Conservation (phyloP, 2,797 vertebrate genomes). For the Miopithecus talapoin region DNA sequence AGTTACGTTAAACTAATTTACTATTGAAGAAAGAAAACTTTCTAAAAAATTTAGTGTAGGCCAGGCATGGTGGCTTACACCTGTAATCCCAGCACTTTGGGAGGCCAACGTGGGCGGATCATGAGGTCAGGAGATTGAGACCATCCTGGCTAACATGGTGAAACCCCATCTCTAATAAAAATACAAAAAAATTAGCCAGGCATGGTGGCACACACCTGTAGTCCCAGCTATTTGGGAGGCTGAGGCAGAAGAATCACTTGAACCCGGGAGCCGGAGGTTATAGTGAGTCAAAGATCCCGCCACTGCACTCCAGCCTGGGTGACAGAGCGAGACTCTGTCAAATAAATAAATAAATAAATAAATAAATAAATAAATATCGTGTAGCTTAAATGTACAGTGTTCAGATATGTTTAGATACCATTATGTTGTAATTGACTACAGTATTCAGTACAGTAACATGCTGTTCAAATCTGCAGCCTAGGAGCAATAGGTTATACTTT, state of each 20-base stretch:
- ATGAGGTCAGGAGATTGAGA: background rate
- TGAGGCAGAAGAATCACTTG: background rate
- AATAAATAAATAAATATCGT: background rate
- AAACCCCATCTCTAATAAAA: background rate
- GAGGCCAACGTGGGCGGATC: fast-evolving
- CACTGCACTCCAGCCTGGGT: background rate
- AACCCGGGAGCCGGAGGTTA: background rate
- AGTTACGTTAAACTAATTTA: background rate
- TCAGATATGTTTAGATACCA: background rate
- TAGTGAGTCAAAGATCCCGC: background rate
- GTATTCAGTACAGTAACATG: background rate
- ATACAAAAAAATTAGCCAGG: background rate
- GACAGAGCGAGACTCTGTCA: background rate
- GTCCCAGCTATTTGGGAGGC: background rate
- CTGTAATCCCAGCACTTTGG: background rate
- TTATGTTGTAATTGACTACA: background rate
- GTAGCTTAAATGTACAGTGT: background rate
- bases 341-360: background rate
- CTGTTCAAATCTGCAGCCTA: background rate
- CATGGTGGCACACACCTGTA: background rate
- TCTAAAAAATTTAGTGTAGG: too few relatives aligned
- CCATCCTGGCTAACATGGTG: background rate
- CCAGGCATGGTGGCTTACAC: fast-evolving
- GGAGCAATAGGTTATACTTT: background rate
- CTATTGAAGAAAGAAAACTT: too few relatives aligned